Evolutionary conservation across 1,140 invertebrate genomes (phyloP), one percentile per base, ranked within the genome.

Genomic region (Brachionus manjavacas): DNA sequence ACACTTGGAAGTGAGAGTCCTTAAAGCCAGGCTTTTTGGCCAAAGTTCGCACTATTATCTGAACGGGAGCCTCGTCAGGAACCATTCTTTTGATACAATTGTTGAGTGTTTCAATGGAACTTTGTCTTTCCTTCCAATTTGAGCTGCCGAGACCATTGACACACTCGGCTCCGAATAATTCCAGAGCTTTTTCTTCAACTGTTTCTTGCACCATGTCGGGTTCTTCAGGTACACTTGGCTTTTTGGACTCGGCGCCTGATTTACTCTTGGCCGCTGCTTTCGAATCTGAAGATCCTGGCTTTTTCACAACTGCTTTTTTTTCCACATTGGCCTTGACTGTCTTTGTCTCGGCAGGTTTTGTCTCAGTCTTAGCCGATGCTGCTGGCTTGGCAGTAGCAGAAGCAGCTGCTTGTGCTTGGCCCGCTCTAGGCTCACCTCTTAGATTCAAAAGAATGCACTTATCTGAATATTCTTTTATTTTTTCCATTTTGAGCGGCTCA

Each of bases 1-100:
- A 89, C 11, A 96, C 94, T 91, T 96, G 95, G 85, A 96, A 95
- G 89, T 97, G 96, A 76, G 93, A 96, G 86, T 97, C 95, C 87
- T 95, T 96, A 0, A 96, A 91, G 4, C 95, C 95, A 0, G 95
- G 95, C 88, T 96, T 96, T 86, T 93, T 95, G 81, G 92, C 92
- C 11, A 97, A 86, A 4, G 91, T 92, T 78, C 93, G 91, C 8
- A 95, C 91, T 52, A 96, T 88, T 4, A 94, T 91, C 90, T 96
- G 95, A 1, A 93, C 92, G 1, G 92, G 92, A 4, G 94, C 91
- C 66, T 93, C 92, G 64, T 91, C 90, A 31, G 91, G 87, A 78
- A 93, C 92, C 85, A 79, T 74, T 39, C 52, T 43, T 79, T 84
- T 79, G 3, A 81, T 84, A 64, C 23, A 20, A 41, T 92, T 91